Conservation (phyloP, 2,888 invertebrate species). For the Acronicta psi region DNA sequence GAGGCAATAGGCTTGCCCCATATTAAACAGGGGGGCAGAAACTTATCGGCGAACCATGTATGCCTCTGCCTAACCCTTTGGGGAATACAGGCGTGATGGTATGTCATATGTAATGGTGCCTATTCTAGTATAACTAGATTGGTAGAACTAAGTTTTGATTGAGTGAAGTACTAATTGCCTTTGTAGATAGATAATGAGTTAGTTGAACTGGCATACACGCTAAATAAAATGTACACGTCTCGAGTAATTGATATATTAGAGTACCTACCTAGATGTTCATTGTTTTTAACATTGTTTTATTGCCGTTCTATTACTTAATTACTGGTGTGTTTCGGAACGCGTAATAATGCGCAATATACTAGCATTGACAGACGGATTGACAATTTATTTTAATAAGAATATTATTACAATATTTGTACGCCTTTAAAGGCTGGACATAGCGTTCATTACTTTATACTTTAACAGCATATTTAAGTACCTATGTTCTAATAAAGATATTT, state of each 20-base stretch:
- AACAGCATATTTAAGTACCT: too few relatives aligned
- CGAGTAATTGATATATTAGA: conserved; percentile 8
- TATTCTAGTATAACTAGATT: not conserved
- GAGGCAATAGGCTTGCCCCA: too few relatives aligned
- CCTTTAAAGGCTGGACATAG: too few relatives aligned
- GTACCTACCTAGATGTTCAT: conserved; percentile 12
- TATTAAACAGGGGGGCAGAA: too few relatives aligned
- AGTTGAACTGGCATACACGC: conserved; percentile 33
- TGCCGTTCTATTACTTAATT: conserved; percentile 5
- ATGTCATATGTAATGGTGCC: not conserved
- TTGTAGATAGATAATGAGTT: conserved; percentile 8
- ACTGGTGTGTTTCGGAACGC: not conserved
- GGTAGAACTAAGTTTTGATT: conserved; percentile 9
- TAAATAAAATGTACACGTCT: conserved; percentile 14
- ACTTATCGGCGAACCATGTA: too few relatives aligned
- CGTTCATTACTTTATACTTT: too few relatives aligned
- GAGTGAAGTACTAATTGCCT: conserved; percentile 30
- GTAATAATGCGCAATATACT: conserved; percentile 2
- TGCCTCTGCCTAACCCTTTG: too few relatives aligned
- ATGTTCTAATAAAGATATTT: too few relatives aligned
- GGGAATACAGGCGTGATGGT: too few relatives aligned
- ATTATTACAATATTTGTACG: too few relatives aligned
- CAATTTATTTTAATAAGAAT: too few relatives aligned
- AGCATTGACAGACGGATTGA: not conserved
- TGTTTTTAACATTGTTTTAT: conserved; percentile 22